These are phyloP conservation scores for Anneissia japonica DNA, from an alignment of 35 echinoderm and acorn worm genomes.

Conservation along the genomic window DNA sequence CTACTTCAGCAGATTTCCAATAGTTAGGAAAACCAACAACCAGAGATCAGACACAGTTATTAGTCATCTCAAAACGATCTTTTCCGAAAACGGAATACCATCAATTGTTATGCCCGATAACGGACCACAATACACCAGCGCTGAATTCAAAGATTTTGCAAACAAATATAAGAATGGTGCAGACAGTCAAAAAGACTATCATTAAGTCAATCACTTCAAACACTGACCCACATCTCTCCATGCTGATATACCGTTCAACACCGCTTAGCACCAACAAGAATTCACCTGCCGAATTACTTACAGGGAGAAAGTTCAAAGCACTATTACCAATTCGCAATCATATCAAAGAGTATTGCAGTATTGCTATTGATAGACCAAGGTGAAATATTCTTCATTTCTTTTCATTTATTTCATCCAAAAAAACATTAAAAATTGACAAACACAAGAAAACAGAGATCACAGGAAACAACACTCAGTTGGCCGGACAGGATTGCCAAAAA, in stretches of 20 bases:
- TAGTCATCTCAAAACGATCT: slow-evolving; percentile 4
- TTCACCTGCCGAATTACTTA: slow-evolving; percentile 37
- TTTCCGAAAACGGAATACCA: slow-evolving; percentile 42
- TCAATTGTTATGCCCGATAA: slow-evolving; percentile 48
- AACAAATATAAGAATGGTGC: slow-evolving; percentile 39
- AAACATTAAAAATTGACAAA: too few relatives aligned
- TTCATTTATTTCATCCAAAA: too few relatives aligned
- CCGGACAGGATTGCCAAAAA: too few relatives aligned
- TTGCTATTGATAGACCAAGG: too few relatives aligned
- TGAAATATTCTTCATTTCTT: too few relatives aligned
- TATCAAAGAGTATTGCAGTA: too few relatives aligned
- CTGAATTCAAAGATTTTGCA: slow-evolving; percentile 41
- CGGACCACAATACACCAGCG: slow-evolving; percentile 44
- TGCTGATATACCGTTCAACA: slow-evolving; percentile 37
- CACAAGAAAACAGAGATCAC: too few relatives aligned
- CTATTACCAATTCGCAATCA: slow-evolving; percentile 17
- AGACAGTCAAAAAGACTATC: slow-evolving; percentile 41
- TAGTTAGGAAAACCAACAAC: slow-evolving; percentile 18
- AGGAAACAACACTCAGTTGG: too few relatives aligned
- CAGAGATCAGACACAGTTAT: slow-evolving; percentile 36
- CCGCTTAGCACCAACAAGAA: slow-evolving; percentile 28
- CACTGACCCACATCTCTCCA: slow-evolving; percentile 31
- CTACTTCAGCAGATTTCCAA: slow-evolving; percentile 55
- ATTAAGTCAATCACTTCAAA: slow-evolving; percentile 44
- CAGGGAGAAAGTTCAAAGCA: slow-evolving; percentile 35